phyloP scores from a whole-genome alignment of 2,888 invertebrate genomes.

The Criorhina ranunculi region DNA sequence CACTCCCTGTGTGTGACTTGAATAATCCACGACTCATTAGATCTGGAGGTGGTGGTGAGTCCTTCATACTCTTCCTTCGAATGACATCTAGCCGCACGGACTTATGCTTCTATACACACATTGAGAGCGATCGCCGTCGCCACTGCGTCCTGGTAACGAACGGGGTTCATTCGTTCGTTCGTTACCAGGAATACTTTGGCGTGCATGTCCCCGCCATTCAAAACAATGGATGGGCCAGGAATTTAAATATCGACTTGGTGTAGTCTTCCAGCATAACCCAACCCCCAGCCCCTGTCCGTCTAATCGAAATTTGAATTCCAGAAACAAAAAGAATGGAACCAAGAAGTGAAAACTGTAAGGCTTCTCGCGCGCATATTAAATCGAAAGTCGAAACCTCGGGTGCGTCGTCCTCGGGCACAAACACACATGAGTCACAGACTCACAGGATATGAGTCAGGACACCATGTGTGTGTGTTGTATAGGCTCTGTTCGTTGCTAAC shows the following conservation, averaged over 20 bases:
- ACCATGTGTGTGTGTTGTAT: slow-evolving; percentile 36
- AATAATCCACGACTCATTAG: slow-evolving; percentile 75
- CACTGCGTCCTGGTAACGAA: no score
- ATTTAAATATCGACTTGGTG: slow-evolving; percentile 57
- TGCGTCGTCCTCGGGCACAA: slow-evolving; percentile 22
- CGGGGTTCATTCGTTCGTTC: slow-evolving; percentile 26
- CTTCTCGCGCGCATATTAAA: slow-evolving; percentile 71
- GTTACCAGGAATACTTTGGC: slow-evolving; percentile 28
- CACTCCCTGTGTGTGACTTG: slow-evolving; percentile 61
- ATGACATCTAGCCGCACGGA: slow-evolving; percentile 66
- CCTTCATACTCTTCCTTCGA: slow-evolving; percentile 17
- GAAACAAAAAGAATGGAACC: slow-evolving; percentile 41
- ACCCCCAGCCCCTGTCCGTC: slow-evolving; percentile 8
- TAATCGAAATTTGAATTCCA: slow-evolving; percentile 74
- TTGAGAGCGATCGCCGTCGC: slow-evolving; percentile 6
- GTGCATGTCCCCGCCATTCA: slow-evolving; percentile 24
- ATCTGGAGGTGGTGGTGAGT: background rate
- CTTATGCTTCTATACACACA: slow-evolving; percentile 42
- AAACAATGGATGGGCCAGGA: slow-evolving; percentile 59
- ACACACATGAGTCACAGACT: slow-evolving; percentile 15
- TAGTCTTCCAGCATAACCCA: background rate
- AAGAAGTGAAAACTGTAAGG: slow-evolving; percentile 65
- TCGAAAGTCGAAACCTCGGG: slow-evolving; percentile 57
- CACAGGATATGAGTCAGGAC: slow-evolving; percentile 42
- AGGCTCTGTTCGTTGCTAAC: slow-evolving; percentile 10